Evolutionary conservation across 2,888 invertebrate species (phyloP).

Genomic region (Neuroscelio doddi): DNA sequence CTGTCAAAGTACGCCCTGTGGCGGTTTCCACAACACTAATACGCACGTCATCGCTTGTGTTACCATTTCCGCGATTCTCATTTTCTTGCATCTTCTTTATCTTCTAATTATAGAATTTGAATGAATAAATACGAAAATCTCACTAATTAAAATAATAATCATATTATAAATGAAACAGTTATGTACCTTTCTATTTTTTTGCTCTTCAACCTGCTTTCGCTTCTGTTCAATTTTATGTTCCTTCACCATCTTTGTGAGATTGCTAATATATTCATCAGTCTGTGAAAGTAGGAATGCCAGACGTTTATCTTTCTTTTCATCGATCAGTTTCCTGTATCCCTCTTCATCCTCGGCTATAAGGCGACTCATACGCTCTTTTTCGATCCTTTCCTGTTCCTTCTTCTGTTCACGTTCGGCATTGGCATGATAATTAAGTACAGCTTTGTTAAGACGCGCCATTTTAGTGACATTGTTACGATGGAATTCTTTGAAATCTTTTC

Average conservation of each 20-base stretch:
- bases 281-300: slow-evolving; percentile 97
- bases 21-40: slow-evolving; percentile 92
- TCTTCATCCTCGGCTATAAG: slow-evolving; percentile 99
- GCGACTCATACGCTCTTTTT: slow-evolving; percentile 98
- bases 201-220: slow-evolving; percentile 91
- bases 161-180: no score
- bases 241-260: slow-evolving; percentile 97
- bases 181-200: slow-evolving; percentile 84
- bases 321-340: slow-evolving; percentile 98
- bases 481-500: slow-evolving; percentile 98
- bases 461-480: slow-evolving; percentile 94
- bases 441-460: slow-evolving; percentile 92
- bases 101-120: slow-evolving; percentile 71
- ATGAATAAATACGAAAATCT: slow-evolving; percentile 4
- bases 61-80: slow-evolving; percentile 82
- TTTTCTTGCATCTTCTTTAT: slow-evolving; percentile 79
- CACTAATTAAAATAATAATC: no score
- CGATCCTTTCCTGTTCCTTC: slow-evolving; percentile 99
- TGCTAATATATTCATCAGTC: slow-evolving; percentile 98
- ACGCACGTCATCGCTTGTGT: slow-evolving; percentile 86
- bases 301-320: slow-evolving; percentile 99
- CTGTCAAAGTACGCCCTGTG: slow-evolving; percentile 83
- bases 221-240: slow-evolving; percentile 95
- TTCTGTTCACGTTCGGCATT: slow-evolving; percentile 99
- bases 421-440: slow-evolving; percentile 96